A percentile compares a stretch with the other conserved stretches of the same genome.
phyloP scores from a whole-genome alignment of 2,888 invertebrate species.

The Ecliptopera silaceata region DNA sequence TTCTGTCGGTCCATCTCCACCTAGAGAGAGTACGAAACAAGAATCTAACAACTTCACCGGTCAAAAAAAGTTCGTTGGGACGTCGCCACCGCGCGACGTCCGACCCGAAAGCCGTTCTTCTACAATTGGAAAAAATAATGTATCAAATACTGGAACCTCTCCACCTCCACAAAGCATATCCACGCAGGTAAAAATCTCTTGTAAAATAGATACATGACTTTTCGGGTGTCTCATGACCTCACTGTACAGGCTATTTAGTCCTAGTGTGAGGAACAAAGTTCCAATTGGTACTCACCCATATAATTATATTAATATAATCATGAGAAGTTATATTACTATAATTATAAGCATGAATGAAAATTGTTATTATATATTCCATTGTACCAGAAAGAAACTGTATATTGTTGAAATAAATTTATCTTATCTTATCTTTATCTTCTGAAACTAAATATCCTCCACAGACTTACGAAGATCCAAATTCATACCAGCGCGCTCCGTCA shows the following conservation, averaged over 20 bases:
- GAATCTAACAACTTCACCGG: constrained; percentile 36
- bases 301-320: too few relatives aligned
- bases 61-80: constrained; percentile 78
- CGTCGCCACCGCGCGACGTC: constrained; percentile 67
- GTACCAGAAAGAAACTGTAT: too few relatives aligned
- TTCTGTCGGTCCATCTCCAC: constrained; percentile 34
- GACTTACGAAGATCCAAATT: constrained; percentile 76
- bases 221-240: not conserved
- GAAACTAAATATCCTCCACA: constrained; percentile 34
- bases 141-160: constrained; percentile 89
- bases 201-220: too few relatives aligned
- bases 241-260: too few relatives aligned
- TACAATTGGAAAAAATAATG: constrained; percentile 52
- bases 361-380: too few relatives aligned
- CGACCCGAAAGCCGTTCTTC: constrained; percentile 44
- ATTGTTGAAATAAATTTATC: too few relatives aligned
- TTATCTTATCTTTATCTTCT: too few relatives aligned
- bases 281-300: too few relatives aligned
- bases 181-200: constrained; percentile 85
- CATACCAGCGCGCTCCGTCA: constrained; percentile 63
- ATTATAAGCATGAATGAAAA: too few relatives aligned
- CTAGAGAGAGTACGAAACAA: constrained; percentile 18
- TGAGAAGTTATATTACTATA: too few relatives aligned
- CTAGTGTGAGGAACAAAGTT: too few relatives aligned
- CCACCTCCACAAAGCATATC: constrained; percentile 94